phyloP scores from a whole-genome alignment of 1,140 invertebrate genomes.

The Muscidifurax raptorellus region DNA sequence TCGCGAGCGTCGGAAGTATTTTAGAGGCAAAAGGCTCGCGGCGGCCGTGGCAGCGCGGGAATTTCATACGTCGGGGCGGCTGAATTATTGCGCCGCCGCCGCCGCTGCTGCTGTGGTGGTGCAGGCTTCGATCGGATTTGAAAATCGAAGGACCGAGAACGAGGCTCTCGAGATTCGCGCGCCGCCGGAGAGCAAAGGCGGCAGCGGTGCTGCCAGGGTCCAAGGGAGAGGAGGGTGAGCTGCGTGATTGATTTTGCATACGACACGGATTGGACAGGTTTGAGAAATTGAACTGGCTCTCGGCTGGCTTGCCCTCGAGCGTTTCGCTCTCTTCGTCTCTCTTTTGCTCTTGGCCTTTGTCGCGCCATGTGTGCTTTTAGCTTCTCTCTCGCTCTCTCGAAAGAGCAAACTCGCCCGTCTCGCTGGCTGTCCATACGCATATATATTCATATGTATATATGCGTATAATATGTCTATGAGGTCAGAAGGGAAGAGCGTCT shows the following conservation, averaged over 20 bases:
- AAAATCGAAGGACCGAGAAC: slow-evolving; percentile 63
- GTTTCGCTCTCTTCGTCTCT: slow-evolving; percentile 48
- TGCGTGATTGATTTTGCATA: slow-evolving; percentile 77
- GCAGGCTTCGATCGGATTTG: slow-evolving; percentile 64
- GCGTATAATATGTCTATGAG: slow-evolving; percentile 5
- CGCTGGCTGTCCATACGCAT: neutral
- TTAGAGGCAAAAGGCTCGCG: slow-evolving; percentile 27
- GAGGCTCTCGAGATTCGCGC: slow-evolving; percentile 54
- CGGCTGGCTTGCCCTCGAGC: slow-evolving; percentile 61
- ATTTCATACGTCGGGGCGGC: slow-evolving; percentile 57
- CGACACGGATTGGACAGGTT: slow-evolving; percentile 76
- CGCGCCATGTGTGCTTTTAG: slow-evolving; percentile 34
- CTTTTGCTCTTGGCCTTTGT: slow-evolving; percentile 50
- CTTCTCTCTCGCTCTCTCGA: slow-evolving; percentile 26
- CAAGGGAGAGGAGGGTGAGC: slow-evolving; percentile 34
- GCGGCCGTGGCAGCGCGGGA: slow-evolving; percentile 53
- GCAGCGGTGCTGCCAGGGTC: slow-evolving; percentile 35
- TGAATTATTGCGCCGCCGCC: slow-evolving; percentile 60
- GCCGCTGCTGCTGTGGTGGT: slow-evolving; percentile 40
- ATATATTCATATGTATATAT: slow-evolving; percentile 10
- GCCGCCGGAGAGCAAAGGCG: slow-evolving; percentile 47
- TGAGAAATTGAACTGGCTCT: slow-evolving; percentile 75
- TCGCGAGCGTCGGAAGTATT: slow-evolving; percentile 48
- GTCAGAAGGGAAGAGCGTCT: neutral
- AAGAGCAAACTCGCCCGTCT: slow-evolving; percentile 21